Conservation (phyloP, 2,888 invertebrate genomes). For the Diaperis boleti region DNA sequence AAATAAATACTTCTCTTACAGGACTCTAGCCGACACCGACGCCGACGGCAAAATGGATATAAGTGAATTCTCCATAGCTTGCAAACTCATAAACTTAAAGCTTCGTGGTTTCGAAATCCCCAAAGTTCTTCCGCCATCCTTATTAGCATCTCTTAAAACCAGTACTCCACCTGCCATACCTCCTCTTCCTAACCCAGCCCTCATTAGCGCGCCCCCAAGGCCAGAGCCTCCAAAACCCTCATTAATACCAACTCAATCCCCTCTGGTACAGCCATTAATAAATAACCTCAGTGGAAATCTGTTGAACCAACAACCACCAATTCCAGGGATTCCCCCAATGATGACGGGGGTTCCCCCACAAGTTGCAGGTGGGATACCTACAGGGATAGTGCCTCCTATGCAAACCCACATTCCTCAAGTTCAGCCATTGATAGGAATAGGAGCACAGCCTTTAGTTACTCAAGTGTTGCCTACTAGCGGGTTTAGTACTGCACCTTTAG, state of each 20-base stretch:
- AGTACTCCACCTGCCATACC: conserved; percentile 62
- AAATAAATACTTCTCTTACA: conserved; percentile 58
- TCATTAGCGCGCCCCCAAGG: conserved; percentile 59
- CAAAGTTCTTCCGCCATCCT: conserved; percentile 81
- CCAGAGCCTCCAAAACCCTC: conserved; percentile 63
- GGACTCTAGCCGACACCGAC: conserved; percentile 94
- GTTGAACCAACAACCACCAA: conserved; percentile 34
- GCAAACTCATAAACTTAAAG: conserved; percentile 93
- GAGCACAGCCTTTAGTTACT: conserved; percentile 28
- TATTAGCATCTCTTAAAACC: conserved; percentile 76
- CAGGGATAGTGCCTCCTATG: conserved; percentile 72
- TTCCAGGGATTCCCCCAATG: conserved; percentile 34
- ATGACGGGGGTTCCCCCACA: conserved; percentile 52
- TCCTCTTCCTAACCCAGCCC: conserved; percentile 58
- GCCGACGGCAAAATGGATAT: conserved; percentile 97
- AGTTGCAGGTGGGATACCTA: conserved; percentile 64
- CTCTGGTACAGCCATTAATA: conserved; percentile 47
- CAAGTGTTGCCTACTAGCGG: conserved; percentile 22
- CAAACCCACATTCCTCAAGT: conserved; percentile 45
- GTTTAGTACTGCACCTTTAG: conserved; percentile 18
- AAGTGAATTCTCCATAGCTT: conserved; percentile 97
- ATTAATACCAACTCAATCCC: conserved; percentile 65
- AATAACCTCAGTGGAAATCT: conserved; percentile 32
- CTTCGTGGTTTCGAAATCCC: conserved; percentile 93
- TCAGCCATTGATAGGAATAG: conserved; percentile 48